These are phyloP conservation scores for Elephantulus edwardii DNA, from an alignment of 2,113 vertebrate species.

Conservation along the genomic window DNA sequence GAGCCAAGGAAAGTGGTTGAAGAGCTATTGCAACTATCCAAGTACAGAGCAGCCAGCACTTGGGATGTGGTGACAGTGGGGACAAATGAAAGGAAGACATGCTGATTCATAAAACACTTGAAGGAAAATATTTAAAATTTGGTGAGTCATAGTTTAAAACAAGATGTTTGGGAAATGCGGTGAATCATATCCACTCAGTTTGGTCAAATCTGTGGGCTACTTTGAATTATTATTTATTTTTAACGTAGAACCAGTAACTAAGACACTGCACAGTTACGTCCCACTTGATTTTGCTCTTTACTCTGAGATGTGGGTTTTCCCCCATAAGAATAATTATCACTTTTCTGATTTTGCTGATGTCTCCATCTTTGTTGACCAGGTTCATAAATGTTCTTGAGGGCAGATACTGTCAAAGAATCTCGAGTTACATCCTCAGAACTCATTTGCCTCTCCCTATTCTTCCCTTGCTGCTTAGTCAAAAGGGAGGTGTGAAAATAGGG, in stretches of 20 bases:
- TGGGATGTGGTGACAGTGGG: not conserved
- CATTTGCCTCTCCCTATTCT: not conserved
- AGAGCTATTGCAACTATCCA: not conserved
- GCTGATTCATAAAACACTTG: not conserved
- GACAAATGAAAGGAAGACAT: not conserved
- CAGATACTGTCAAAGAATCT: not conserved
- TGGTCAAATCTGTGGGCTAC: not conserved
- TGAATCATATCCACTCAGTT: not conserved
- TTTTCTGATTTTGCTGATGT: not conserved
- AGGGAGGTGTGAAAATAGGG: not conserved
- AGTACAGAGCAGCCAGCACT: not conserved
- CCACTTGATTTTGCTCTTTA: not conserved
- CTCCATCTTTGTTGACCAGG: not conserved
- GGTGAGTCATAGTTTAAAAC: not conserved
- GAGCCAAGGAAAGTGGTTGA: not conserved
- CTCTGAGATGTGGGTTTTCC: not conserved
- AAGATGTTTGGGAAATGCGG: not conserved
- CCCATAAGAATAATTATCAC: not conserved
- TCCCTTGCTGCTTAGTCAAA: not conserved
- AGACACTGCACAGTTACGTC: not conserved
- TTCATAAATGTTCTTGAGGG: not conserved
- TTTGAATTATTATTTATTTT: conserved; percentile 5
- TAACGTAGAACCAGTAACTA: too few species aligned
- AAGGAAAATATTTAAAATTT: not conserved
- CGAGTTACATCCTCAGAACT: not conserved